Evolutionary conservation across 2,888 invertebrate genomes (phyloP).

Genomic region (Hypsopygia costalis): DNA sequence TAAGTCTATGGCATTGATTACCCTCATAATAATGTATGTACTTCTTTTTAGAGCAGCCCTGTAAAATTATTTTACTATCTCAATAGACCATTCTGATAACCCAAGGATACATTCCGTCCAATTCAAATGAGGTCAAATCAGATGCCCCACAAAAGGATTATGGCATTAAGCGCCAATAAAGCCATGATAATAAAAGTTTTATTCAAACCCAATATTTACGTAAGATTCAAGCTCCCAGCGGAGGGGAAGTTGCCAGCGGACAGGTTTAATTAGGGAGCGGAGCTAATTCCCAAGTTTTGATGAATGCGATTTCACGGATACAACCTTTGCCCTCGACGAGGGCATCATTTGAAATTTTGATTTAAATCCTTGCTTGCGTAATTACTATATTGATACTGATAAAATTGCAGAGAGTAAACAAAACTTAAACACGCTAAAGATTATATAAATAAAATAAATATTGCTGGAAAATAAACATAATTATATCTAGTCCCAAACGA

Average conservation of each 20-base stretch:
- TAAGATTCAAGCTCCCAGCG: conserved; percentile 47
- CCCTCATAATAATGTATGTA: no score
- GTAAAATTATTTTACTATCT: no score
- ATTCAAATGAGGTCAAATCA: conserved; percentile 19
- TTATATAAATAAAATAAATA: no score
- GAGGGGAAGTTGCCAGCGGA: conserved; percentile 59
- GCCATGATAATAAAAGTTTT: conserved; percentile 39
- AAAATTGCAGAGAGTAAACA: no score
- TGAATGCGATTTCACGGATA: conserved; percentile 74
- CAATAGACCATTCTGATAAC: no score
- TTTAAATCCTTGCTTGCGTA: conserved; percentile 57
- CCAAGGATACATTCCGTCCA: no score
- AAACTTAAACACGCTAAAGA: no score
- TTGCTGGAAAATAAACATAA: no score
- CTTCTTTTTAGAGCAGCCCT: no score
- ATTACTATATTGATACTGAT: conserved; percentile 49
- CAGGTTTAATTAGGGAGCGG: conserved; percentile 72
- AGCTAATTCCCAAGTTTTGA: conserved; percentile 76
- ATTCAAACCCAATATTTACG: conserved; percentile 67
- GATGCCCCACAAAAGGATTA: conserved; percentile 21
- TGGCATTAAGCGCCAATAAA: conserved; percentile 20
- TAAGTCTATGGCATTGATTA: no score
- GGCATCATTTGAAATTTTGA: conserved; percentile 69
- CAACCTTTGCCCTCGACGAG: conserved; percentile 38
- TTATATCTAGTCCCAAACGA: no score